phyloP scores from a whole-genome alignment of 2,888 invertebrate genomes.

The Netelia fuscicornis region DNA sequence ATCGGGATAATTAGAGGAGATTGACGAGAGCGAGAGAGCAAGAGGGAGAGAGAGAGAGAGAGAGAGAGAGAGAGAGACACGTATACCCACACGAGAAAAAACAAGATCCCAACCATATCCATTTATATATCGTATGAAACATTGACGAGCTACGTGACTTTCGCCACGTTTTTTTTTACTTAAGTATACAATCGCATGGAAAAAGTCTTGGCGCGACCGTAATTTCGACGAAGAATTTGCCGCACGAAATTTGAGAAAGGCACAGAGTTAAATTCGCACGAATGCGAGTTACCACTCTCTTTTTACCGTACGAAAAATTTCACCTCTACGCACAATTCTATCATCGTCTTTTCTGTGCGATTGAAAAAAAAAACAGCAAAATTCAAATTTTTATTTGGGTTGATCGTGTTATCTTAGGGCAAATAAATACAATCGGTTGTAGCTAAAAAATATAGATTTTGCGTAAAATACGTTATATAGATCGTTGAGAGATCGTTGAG shows the following conservation, averaged over 20 bases:
- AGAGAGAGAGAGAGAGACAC: no score
- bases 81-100: not conserved
- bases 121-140: not conserved
- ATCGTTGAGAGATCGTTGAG: not conserved
- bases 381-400: not conserved
- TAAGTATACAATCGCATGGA: conserved; percentile 9
- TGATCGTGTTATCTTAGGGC: not conserved
- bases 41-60: not conserved
- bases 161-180: conserved; percentile 42
- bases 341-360: not conserved
- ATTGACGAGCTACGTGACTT: conserved; percentile 50
- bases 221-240: not conserved
- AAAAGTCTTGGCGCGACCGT: not conserved
- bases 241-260: not conserved
- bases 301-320: no score
- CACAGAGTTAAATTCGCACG: no score
- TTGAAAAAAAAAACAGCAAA: not conserved
- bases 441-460: not conserved
- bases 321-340: not conserved
- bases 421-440: not conserved
- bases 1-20: conserved; percentile 11
- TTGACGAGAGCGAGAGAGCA: conserved; percentile 15
- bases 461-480: conserved; percentile 11
- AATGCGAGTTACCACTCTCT: no score
- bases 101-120: conserved; percentile 6